Percentiles rank a stretch among this genome's conserved stretches.
phyloP scores from a whole-genome alignment of 64 coral and sea anemone genomes.

The Stichodactyla mertensii region DNA sequence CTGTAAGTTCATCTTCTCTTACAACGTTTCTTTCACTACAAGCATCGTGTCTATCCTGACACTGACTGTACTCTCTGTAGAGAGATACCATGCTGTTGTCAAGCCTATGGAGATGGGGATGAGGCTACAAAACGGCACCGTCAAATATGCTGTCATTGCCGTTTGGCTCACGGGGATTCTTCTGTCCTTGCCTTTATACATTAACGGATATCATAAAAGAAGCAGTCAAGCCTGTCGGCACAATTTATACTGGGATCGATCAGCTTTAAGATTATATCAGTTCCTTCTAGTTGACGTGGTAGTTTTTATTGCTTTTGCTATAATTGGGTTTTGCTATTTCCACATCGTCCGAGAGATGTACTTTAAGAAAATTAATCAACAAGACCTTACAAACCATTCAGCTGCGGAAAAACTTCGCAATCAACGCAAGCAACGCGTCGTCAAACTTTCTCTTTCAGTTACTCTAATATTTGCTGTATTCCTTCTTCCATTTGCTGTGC shows the following conservation, averaged over 20 bases:
- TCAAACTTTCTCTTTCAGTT: background rate
- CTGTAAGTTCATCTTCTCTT: slow-evolving; percentile 56
- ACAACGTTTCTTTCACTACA: slow-evolving; percentile 29
- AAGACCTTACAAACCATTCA: background rate
- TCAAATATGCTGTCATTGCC: slow-evolving; percentile 11
- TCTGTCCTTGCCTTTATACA: background rate
- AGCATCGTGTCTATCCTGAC: slow-evolving; percentile 49
- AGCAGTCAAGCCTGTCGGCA: too few relatives aligned
- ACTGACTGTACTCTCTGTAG: background rate
- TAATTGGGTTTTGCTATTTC: background rate
- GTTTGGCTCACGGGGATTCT: background rate
- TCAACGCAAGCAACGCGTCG: background rate
- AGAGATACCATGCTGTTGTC: background rate
- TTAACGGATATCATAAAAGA: background rate
- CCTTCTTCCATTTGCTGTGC: too few relatives aligned
- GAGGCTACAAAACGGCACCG: background rate
- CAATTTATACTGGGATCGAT: too few relatives aligned
- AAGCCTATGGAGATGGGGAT: slow-evolving; percentile 36
- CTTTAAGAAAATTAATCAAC: background rate
- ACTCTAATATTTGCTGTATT: too few relatives aligned
- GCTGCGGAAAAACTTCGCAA: background rate
- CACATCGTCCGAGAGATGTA: background rate
- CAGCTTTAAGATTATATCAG: too few relatives aligned
- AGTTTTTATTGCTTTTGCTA: background rate
- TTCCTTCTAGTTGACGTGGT: too few relatives aligned